These are phyloP conservation scores for Amphimedon queenslandica DNA, from an alignment of 37 sponge, comb jelly and placozoan species.

Conservation along the genomic window DNA sequence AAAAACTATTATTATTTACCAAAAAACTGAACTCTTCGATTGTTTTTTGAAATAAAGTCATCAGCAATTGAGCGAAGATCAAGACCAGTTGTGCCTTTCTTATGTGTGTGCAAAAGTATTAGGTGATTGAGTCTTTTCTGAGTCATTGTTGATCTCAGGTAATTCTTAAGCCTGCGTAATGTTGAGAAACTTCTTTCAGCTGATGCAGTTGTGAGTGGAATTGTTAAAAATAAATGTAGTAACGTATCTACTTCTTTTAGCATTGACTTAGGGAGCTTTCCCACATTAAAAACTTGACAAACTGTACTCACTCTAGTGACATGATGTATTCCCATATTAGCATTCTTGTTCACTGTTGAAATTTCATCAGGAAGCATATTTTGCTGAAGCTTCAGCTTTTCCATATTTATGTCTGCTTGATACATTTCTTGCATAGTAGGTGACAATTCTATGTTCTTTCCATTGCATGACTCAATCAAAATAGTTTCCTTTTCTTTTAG, in stretches of 20 bases:
- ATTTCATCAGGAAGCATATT: slow-evolving; percentile 22
- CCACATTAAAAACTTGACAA: not conserved
- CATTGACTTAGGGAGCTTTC: not conserved
- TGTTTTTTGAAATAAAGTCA: slow-evolving; percentile 20
- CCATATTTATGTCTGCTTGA: slow-evolving; percentile 16
- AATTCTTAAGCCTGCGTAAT: slow-evolving; percentile 14
- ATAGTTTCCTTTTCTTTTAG: slow-evolving; percentile 2
- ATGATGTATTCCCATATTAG: not conserved
- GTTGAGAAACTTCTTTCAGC: slow-evolving; percentile 24
- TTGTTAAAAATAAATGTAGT: slow-evolving; percentile 7
- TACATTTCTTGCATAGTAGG: not conserved
- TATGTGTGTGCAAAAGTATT: slow-evolving; percentile 15
- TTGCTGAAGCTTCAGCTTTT: slow-evolving; percentile 7
- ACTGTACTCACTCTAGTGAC: not conserved
- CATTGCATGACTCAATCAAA: slow-evolving; percentile 15
- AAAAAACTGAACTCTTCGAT: slow-evolving; percentile 24
- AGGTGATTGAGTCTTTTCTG: slow-evolving; percentile 16
- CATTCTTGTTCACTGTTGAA: not conserved
- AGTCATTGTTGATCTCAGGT: slow-evolving; percentile 20
- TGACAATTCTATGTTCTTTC: not conserved
- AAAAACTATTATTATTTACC: not conserved
- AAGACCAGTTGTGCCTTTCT: not conserved
- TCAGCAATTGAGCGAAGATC: slow-evolving; percentile 4
- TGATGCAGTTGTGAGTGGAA: slow-evolving; percentile 13
- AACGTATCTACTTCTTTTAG: slow-evolving; percentile 5